These are phyloP conservation scores for Sphinx pinastri DNA, from an alignment of 2,888 invertebrate genomes.

Conservation along the genomic window DNA sequence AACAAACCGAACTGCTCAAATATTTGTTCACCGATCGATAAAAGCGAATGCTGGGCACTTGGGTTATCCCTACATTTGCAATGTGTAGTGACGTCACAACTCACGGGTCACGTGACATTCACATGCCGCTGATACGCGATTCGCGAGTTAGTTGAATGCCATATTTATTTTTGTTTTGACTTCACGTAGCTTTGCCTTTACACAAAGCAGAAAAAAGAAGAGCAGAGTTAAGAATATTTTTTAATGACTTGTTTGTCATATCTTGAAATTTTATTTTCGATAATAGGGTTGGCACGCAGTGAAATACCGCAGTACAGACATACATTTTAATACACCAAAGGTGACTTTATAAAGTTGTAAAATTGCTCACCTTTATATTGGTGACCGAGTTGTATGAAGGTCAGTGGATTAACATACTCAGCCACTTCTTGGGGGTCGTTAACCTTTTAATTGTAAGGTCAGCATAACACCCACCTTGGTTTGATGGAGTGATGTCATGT, in stretches of 20 bases:
- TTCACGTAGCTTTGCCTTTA: too few relatives aligned
- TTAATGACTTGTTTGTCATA: too few relatives aligned
- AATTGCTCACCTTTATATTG: conserved; percentile 28
- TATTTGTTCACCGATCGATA: too few relatives aligned
- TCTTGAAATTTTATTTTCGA: too few relatives aligned
- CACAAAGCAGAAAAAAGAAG: too few relatives aligned
- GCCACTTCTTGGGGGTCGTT: conserved; percentile 37
- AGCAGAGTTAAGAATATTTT: too few relatives aligned
- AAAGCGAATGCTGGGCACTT: too few relatives aligned
- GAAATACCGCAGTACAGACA: not conserved
- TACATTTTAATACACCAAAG: conserved; percentile 1
- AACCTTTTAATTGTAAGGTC: conserved; percentile 49
- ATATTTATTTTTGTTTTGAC: too few relatives aligned
- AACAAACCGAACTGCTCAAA: too few relatives aligned
- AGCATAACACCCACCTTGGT: conserved; percentile 44
- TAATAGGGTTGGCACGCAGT: not conserved
- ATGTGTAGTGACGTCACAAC: too few relatives aligned
- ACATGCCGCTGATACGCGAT: not conserved
- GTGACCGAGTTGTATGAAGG: conserved; percentile 29
- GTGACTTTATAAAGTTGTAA: conserved; percentile 22
- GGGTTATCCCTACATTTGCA: too few relatives aligned
- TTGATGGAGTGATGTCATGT: conserved; percentile 23
- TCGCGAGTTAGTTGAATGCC: not conserved
- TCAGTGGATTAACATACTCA: conserved; percentile 31
- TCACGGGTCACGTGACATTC: too few relatives aligned